Conservation (phyloP, 2,113 vertebrate species). For the Orycteropus afer region DNA sequence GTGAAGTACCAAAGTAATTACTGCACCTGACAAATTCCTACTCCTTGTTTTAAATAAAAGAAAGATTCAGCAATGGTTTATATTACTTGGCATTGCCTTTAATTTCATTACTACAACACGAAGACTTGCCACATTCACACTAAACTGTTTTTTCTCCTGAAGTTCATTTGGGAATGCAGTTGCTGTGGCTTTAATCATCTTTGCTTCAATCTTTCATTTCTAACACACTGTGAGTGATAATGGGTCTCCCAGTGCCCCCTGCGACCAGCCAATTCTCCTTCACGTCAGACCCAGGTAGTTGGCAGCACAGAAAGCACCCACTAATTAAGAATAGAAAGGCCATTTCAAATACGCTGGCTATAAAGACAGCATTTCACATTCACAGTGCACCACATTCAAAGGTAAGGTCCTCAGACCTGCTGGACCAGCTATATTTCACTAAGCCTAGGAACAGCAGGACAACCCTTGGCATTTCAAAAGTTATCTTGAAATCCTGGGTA, state of each 20-base stretch:
- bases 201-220: constrained; percentile 67
- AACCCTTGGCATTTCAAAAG: constrained; percentile 44
- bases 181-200: constrained; percentile 56
- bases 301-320: constrained; percentile 41
- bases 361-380: constrained; percentile 35
- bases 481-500: constrained; percentile 41
- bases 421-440: constrained; percentile 9
- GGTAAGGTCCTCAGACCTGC: neutral
- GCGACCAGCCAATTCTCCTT: constrained; percentile 43
- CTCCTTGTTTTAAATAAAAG: constrained; percentile 76
- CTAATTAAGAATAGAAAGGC: constrained; percentile 69
- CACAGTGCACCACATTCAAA: neutral
- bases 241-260: neutral
- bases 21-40: constrained; percentile 69
- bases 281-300: neutral
- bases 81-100: constrained; percentile 64
- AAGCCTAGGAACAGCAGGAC: neutral
- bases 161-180: constrained; percentile 66
- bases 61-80: constrained; percentile 77
- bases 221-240: constrained; percentile 63
- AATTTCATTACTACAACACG: constrained; percentile 69
- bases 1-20: constrained; percentile 70
- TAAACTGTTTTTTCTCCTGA: constrained; percentile 58
- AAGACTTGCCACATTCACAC: constrained; percentile 62
- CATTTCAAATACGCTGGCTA: neutral